Percentiles rank a stretch among this genome's conserved stretches.
Conservation (phyloP, 2,888 invertebrate species). For the Ophioninae sp. region DNA sequence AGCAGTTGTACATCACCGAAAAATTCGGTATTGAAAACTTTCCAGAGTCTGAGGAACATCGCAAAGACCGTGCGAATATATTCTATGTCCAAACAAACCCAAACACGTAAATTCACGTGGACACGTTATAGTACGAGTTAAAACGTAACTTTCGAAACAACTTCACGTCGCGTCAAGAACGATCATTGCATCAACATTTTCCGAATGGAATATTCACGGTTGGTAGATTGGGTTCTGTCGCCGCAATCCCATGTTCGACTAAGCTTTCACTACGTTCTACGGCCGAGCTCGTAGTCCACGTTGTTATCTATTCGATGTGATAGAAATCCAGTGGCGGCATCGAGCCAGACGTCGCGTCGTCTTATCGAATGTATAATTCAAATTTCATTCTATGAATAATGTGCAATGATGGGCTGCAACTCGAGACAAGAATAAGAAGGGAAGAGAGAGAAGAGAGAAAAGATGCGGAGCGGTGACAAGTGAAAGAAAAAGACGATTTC, state of each 20-base stretch:
- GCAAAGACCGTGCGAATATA: too few species aligned
- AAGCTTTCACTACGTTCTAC: background rate
- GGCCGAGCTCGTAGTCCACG: background rate
- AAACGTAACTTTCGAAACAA: background rate
- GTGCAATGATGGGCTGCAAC: constrained; percentile 71
- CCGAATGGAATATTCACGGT: background rate
- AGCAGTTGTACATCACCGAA: too few species aligned
- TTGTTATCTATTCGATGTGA: constrained; percentile 34
- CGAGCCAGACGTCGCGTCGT: constrained; percentile 70
- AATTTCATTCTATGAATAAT: constrained; percentile 78
- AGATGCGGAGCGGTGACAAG: constrained; percentile 36
- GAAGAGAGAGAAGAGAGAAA: background rate
- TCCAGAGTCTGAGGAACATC: too few species aligned
- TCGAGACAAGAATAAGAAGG: constrained; percentile 29
- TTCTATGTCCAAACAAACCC: too few species aligned
- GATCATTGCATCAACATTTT: background rate
- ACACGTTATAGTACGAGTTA: background rate
- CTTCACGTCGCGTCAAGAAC: background rate
- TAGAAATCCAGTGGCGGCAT: constrained; percentile 52
- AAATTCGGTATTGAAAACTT: too few species aligned
- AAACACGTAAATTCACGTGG: too few species aligned
- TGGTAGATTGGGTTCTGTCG: constrained; percentile 8
- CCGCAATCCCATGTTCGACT: constrained; percentile 1
- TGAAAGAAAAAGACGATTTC: constrained; percentile 58
- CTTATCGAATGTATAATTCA: constrained; percentile 76